Evolutionary conservation across 2,797 vertebrate genomes (phyloP), one percentile per base, ranked within the genome.

Genomic region (Leptoclinus maculatus): DNA sequence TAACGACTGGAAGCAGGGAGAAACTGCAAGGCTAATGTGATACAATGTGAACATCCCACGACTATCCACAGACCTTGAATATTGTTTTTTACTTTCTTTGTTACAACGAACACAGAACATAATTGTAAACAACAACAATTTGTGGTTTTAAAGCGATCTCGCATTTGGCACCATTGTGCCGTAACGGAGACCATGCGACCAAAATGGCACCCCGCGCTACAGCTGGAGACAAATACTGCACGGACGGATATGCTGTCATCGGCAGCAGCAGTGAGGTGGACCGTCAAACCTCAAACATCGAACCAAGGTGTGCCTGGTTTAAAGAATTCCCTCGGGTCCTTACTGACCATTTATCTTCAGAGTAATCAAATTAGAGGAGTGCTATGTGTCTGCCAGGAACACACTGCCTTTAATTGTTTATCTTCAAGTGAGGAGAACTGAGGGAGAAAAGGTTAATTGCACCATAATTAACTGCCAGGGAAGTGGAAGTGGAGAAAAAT

Each of bases 401-500:
- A 38, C 27, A 14, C 75, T 5, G 62, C 51, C 64, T 25, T 53
- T 70, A 76, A 73, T 11, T 70, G 76, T 66, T 82, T 74, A 34
- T 39, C 68, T 74, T 70, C 62, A 14, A 43, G 66, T 43, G 66
- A 69, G 68, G 36, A 32, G 62, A 56, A 69, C 14, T 29, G 60
- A 64, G 57, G 38, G 51, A 41, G 63, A 34, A 34, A 19, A 66
- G 75, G 59, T 72, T 82, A 82, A 85, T 57, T 75, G 64, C 45
- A 57, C 43, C 38, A 25, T 79, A 60, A 85, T 76, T 82, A 65
- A 69, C 64, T 76, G 66, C 47, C 58, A 53, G 23, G 19, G 27
- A 53, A 62, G 45, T 6, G 4, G 73, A 60, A 69, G 78, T 51
- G 21, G 66, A 51, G 47, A 12, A 25, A 29, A 59, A 66, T 62